Evolutionary conservation across 2,888 invertebrate species (phyloP), one percentile per base, ranked within the genome.

Genomic region (Andrena chrysosceles): DNA sequence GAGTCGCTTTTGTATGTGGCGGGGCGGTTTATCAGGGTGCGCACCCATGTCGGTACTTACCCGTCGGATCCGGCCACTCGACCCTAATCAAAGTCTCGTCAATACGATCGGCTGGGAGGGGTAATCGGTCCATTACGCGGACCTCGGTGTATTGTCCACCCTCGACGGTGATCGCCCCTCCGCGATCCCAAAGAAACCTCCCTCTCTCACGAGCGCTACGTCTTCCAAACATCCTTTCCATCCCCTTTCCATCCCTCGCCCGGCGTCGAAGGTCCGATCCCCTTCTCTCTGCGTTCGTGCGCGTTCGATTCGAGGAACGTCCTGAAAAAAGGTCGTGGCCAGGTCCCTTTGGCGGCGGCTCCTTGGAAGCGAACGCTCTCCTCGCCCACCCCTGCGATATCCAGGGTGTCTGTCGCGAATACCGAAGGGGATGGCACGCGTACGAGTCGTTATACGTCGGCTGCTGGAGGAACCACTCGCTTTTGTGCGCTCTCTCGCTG

Each of bases 81-180:
- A 93, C 93, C 93, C 94, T 93, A 93, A 93, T 94, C 93, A 94
- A 94, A 94, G 93, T 93, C 94, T 94, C 93, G 93, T 94, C 93
- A 94, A 93, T 93, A 87, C 91, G 93, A 93, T 93, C 93, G 91
- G 81, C 77, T 90, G 91, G 92, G 92, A 90, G 92, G 93, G 92
- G 92, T 93, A 94, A 94, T 94, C 93, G 93, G 90, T 93, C 93
- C 93, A 94, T 94, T 94, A 94, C 93, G 91, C 90, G 92, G 89
- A 88, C 91, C 89, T 89, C 85, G 91, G 83, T 23, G 56, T 67
- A 90, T 91, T 92, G 93, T 93, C 93, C 93, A 93, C 92, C 92
- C 87, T 86, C 84, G 79, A 26, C 82, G 69, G 74, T 56, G 71
- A 80, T 81, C 80, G 73, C 8, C 59, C 81, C 77, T 56, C 84